A percentile compares a stretch with the other conserved stretches of the same genome.
These are phyloP conservation scores for Dermatemys mawii DNA, from an alignment of 2,113 vertebrate species.

Conservation along the genomic window DNA sequence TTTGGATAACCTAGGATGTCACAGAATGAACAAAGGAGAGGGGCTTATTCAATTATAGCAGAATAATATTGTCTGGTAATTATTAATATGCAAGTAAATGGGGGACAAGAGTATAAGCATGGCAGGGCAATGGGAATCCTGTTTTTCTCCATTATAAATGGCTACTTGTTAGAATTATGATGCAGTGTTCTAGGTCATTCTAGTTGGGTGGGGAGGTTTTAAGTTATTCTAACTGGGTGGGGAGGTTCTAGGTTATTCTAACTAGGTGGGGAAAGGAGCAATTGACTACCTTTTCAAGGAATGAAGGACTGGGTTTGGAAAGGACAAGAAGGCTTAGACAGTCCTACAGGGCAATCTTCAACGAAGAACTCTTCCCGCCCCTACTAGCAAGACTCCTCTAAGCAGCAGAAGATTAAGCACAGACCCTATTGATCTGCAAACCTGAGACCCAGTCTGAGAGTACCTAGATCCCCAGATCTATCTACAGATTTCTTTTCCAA, in stretches of 20 bases:
- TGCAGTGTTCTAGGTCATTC: not conserved
- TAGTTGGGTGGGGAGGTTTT: not conserved
- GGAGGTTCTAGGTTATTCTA: not conserved
- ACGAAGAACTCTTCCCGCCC: not conserved
- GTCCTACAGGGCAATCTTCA: not conserved
- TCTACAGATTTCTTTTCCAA: not conserved
- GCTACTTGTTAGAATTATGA: not conserved
- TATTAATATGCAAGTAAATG: accelerated
- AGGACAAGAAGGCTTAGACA: not conserved
- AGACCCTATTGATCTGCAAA: not conserved
- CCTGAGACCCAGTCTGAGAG: not conserved
- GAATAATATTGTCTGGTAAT: accelerated
- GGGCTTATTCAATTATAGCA: not conserved
- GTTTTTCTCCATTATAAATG: not conserved
- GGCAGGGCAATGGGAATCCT: not conserved
- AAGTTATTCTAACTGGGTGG: not conserved
- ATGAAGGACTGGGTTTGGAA: not conserved
- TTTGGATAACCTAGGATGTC: not conserved
- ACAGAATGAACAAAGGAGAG: not conserved
- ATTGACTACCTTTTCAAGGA: not conserved
- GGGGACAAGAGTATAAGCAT: accelerated
- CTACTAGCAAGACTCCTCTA: not conserved
- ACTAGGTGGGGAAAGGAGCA: not conserved
- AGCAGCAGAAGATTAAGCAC: not conserved
- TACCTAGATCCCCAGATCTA: not conserved